Evolutionary conservation across 2,797 vertebrate genomes (phyloP), one percentile per base, ranked within the genome.

Genomic region (Amblyopsis hoosieri): DNA sequence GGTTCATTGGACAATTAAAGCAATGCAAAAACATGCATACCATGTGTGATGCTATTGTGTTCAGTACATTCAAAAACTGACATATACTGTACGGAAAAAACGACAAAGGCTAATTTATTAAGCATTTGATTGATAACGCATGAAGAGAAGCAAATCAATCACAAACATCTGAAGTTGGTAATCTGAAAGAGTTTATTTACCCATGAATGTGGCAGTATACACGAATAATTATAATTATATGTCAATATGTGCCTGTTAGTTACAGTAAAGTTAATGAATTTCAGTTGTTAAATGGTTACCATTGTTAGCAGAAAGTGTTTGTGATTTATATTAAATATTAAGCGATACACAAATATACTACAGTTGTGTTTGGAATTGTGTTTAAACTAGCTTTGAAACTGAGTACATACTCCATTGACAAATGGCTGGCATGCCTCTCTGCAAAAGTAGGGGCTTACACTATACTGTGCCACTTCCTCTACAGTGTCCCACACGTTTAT

Each of bases 181-280:
- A 46, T 68, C 7, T 66, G 31, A 49, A 45, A 67, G 1, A 48
- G 42, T 75, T 79, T 81, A 84, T 85, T 85, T 54, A 57, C 37
- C 70, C 5, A 71, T 12, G 47, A 46, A 60, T 48, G 48, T 67
- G 53, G 57, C 60, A 64, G 56, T 33, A 66, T 37, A 50, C 67
- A 68, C 12, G 72, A 60, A 54, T 54, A 45, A 62, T 50, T 37
- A 46, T 4, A 68, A 54, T 64, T 57, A 62, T n/a, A 61, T 52
- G 37, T 42, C 37, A 42, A 6, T 42, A 7, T 42, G 8, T 42
- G 7, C 8, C 37, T 42, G 9, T 42, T 6, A 48, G 60, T 19
- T 1, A 4, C 52, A 13, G 12, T n/a, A 9, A 57, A 60, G 58
- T 7, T 52, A 54, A 60, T 59, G 53, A 51, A 54, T 52, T 52